Evolutionary conservation across 2,888 invertebrate species (phyloP), one percentile per base, ranked within the genome.

Genomic region (Acleris holmiana): DNA sequence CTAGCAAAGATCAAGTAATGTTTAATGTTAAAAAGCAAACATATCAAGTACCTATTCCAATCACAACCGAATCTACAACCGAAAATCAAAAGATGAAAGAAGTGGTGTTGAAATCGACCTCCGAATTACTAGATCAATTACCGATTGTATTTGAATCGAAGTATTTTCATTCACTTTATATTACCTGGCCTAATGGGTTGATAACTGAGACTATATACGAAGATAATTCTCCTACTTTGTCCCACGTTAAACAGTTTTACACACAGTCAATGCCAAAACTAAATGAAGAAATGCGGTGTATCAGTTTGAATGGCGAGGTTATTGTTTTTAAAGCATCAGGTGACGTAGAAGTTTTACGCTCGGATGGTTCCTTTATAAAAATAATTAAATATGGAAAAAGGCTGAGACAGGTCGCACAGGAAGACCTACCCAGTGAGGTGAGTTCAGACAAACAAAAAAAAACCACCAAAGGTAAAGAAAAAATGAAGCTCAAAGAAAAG

Each of bases 171-270:
- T 83, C 88, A 1, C 69, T 91, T 46, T 78, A 71, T 68, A 70
- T 90, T 19, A 88, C 91, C 4, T 92, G 91, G 89, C 91, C 91
- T 1, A 92, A 90, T 69, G 93, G 93, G 2, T 80, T 87, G 40
- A 79, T 90, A 8, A 87, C 87, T 8, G 88, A 91, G 73, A 88
- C 80, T 64, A 80, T 92, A 19, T 78, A 91, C 71, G 80, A 84
- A 67, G 67, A 76, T 4, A 85, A 88, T 71, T 85, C 85, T 2
- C 66, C 79, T 15, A 67, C 69, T 56, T 77, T 92, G 61, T 86
- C 86, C 46, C 89, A 91, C 67, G 84, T 93, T 10, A 92, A 89
- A 68, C 91, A 91, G 73, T 84, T 76, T 72, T 79, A 83, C 69
- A 53, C 80, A 44, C 67, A 68, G 46, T 66, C 72, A 5, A 55